Evolutionary conservation across 1,140 invertebrate species (phyloP), one percentile per base, ranked within the genome.

Genomic region (Medauroidea extradentata): DNA sequence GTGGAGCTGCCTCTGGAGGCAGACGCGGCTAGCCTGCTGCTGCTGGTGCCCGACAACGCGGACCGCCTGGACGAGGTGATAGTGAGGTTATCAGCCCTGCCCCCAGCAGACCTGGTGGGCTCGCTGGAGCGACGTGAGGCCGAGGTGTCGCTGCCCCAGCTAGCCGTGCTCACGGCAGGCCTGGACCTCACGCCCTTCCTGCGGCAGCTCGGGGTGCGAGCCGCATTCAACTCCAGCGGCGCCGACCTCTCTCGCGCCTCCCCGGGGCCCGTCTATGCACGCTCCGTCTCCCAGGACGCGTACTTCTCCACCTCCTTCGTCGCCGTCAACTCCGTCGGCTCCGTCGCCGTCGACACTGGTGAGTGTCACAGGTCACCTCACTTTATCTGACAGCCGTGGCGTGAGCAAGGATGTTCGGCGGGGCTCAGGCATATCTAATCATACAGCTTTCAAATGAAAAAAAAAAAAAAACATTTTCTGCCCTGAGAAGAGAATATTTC

Each of bases 251-350:
- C 29, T 5, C 21, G 34, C 18, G 41, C 44, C 18, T 39, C 43
- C 23, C 3, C 13, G 3, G n/a, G 27, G 11, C 3, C 56, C 44
- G 2, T 3, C 2, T 8, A 23, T 50, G 7, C 53, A 61, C 19
- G 60, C 69, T 64, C 64, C 8, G 60, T 73, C 18, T 69, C 61
- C 25, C 70, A 73, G 46, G 69, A 69, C 48, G 65, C 67, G 13
- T 73, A 67, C 50, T 71, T 73, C 41, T 65, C 68, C 24, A 71
- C 69, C 4, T 70, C 69, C 24, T 73, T 72, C 52, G 63, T 66
- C 9, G 62, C 69, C 11, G 59, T 73, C 8, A 71, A 72, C 46
- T 69, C 71, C 4, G 66, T 71, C n/a, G 66, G 63, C 9, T 67
- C 68, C 5, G 59, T 64, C 1, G 48, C 55, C 5, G 49, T 62